A percentile compares a stretch with the other conserved stretches of the same genome.
phyloP scores from a whole-genome alignment of 2,888 invertebrate species.

The Epistrophe grossulariae region DNA sequence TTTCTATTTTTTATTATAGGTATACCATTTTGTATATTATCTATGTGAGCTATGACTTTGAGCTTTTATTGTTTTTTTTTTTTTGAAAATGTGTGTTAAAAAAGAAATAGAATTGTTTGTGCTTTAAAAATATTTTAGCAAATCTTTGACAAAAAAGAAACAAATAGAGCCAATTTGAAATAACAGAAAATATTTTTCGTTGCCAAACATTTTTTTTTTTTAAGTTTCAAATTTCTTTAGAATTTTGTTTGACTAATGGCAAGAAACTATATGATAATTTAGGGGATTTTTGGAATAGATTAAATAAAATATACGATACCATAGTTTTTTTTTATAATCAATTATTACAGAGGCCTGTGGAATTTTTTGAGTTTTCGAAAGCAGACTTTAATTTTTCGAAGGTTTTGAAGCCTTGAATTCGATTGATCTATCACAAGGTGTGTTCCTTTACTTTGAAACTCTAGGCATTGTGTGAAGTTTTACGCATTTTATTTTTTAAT shows the following conservation, averaged over 20 bases:
- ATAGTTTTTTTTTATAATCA: no score
- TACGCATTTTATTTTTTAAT: no score
- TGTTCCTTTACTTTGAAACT: no score
- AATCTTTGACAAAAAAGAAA: neutral
- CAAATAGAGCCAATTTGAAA: neutral
- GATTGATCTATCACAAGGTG: no score
- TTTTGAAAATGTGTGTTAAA: neutral
- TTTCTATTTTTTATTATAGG: neutral
- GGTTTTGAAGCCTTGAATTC: no score
- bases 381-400: no score
- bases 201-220: neutral
- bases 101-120: neutral
- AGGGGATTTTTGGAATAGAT: neutral
- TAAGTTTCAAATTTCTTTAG: neutral
- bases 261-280: neutral
- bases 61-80: neutral
- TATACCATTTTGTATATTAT: neutral
- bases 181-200: neutral
- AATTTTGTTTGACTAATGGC: neutral
- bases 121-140: neutral
- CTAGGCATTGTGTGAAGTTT: no score
- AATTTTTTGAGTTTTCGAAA: no score
- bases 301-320: no score
- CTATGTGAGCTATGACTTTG: neutral
- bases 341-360: no score